A percentile compares a stretch with the other conserved stretches of the same genome.
These are phyloP conservation scores for Choristoneura fumiferana DNA, from an alignment of 1,140 invertebrate genomes.

Conservation along the genomic window DNA sequence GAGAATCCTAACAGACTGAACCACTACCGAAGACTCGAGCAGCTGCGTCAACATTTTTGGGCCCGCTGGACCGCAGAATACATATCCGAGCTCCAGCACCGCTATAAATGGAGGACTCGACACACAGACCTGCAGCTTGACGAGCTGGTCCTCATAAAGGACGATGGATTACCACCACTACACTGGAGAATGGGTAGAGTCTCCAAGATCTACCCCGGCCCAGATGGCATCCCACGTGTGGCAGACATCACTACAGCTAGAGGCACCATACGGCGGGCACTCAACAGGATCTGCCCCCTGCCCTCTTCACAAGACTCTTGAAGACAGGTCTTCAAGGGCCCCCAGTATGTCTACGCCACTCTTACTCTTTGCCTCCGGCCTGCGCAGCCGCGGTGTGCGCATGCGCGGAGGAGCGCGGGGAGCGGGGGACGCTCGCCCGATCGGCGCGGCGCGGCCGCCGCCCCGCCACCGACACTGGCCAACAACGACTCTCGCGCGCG, in stretches of 20 bases:
- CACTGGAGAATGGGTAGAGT: not conserved
- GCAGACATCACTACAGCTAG: not conserved
- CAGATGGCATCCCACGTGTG: not conserved
- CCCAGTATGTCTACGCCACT: not conserved
- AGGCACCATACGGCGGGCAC: not conserved
- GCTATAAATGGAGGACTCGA: not conserved
- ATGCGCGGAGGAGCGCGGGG: no score
- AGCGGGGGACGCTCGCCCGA: no score
- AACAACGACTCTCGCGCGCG: no score
- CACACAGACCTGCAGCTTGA: not conserved
- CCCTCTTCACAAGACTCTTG: not conserved
- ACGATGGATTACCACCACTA: not conserved
- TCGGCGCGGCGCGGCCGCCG: no score
- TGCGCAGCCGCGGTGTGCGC: no score
- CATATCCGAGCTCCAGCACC: not conserved
- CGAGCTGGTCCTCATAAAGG: not conserved
- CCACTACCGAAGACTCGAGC: not conserved
- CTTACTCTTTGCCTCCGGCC: not conserved
- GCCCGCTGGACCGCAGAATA: not conserved
- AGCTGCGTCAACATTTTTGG: constrained; percentile 9
- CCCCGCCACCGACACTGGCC: no score
- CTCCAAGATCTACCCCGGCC: not conserved
- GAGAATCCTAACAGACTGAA: not conserved
- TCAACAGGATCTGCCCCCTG: not conserved
- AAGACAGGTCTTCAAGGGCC: no score